Evolutionary conservation across 2,113 vertebrate genomes (phyloP).

Genomic region (Pagrus major): DNA sequence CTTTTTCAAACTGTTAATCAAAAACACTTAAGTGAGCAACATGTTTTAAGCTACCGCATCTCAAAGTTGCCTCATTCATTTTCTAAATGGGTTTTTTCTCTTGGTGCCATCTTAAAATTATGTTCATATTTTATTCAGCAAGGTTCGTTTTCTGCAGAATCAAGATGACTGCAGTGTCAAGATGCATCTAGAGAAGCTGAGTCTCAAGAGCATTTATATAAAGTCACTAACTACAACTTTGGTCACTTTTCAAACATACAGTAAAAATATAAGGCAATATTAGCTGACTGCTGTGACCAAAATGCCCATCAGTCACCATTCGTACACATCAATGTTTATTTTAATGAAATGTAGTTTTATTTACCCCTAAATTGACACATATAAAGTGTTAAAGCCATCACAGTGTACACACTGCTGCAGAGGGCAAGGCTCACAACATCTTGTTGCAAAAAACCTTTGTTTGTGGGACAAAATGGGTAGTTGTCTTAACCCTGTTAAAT

Average conservation of each 20-base stretch:
- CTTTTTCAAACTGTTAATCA: background rate
- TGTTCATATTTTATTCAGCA: conserved; percentile 39
- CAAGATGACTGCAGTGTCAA: background rate
- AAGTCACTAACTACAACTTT: background rate
- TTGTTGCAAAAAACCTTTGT: background rate
- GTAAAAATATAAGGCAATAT: background rate
- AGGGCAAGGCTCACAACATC: background rate
- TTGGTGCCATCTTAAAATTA: background rate
- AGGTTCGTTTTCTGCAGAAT: background rate
- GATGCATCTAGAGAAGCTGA: conserved; percentile 10
- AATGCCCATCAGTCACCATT: background rate
- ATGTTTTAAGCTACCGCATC: background rate
- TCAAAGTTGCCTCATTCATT: background rate
- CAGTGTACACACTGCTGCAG: background rate
- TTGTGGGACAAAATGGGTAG: background rate
- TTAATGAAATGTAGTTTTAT: background rate
- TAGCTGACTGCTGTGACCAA: background rate
- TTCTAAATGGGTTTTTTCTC: conserved; percentile 4
- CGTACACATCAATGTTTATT: background rate
- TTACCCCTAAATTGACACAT: background rate
- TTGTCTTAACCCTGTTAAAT: background rate
- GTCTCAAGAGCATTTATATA: conserved; percentile 12
- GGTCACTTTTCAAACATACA: background rate
- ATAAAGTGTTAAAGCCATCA: background rate
- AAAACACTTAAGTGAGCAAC: background rate